Evolutionary conservation across 35 echinoderm and acorn worm species (phyloP), one percentile per base, ranked within the genome.

Genomic region (Apostichopus parvimensis): DNA sequence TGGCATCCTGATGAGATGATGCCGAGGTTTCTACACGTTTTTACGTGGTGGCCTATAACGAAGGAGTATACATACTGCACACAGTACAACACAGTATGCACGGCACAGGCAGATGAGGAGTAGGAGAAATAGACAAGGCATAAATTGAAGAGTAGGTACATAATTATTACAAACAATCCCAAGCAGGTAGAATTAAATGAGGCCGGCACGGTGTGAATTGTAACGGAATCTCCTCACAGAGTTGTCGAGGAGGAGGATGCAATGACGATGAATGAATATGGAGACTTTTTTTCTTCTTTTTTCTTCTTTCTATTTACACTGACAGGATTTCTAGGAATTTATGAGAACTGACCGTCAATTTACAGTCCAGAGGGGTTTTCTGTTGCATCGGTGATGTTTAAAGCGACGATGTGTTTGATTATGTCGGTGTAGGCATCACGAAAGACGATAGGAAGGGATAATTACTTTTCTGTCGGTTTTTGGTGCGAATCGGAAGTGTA

Each of bases 161-260:
- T 84, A 84, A 84, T 84, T 84, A 84, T 84, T 84, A 84, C 81
- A 84, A 84, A 84, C 81, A 59, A 84, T 84, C 24, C 81, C 81
- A 21, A 58, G 81, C 55, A 58, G 54, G 81, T 58, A 59, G 81
- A n/a, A 84, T 84, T 84, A 84, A 84, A 84, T 84, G 81, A 59
- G 81, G 81, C 81, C 81, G 23, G 57, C 20, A 84, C 54, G 57
- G 81, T 84, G 81, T 58, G 81, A 84, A 58, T 58, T 84, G 81
- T 58, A 84, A 84, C 15, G 56, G 81, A 84, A 84, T 56, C 81
- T 84, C 81, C 52, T 75, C 71, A 75, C 71, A 75, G 71, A 75
- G 71, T 7, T 75, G 17, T 75, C 64, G 64, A 68, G 8, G 11
- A 68, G 11, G 64, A 75, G 14, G 71, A 75, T 75, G 64, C 21